A percentile compares a stretch with the other conserved stretches of the same genome.
These are phyloP conservation scores for Agrotis puta DNA, from an alignment of 2,888 invertebrate species.

Conservation along the genomic window DNA sequence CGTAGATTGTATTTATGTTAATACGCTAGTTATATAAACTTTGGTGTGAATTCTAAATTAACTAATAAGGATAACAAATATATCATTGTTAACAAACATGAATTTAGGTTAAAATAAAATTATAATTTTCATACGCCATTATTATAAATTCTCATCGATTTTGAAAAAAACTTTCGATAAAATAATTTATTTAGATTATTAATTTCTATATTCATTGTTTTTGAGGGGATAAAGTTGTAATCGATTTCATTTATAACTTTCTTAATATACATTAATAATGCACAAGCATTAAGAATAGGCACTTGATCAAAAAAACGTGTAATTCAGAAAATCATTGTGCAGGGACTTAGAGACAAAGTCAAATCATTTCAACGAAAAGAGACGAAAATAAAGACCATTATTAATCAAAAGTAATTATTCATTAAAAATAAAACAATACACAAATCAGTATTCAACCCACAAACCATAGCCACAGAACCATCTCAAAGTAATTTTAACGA, in stretches of 20 bases:
- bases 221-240: conserved; percentile 20
- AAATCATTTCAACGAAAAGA: no score
- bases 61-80: conserved; percentile 20
- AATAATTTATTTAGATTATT: conserved; percentile 11
- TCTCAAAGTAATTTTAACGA: conserved; percentile 56
- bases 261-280: neutral
- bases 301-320: neutral
- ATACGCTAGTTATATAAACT: conserved; percentile 27
- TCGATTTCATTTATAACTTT: neutral
- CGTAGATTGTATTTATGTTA: conserved; percentile 31
- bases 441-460: conserved; percentile 39
- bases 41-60: conserved; percentile 12
- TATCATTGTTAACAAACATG: conserved; percentile 5
- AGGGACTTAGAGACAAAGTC: neutral
- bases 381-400: neutral
- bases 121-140: neutral
- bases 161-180: conserved; percentile 40
- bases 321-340: neutral
- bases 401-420: no score
- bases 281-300: neutral
- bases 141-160: neutral
- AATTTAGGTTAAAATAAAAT: neutral
- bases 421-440: neutral
- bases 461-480: conserved; percentile 37
- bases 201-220: conserved; percentile 10